Conservation (phyloP, 2,888 invertebrate species). For the Octodonta nipae region DNA sequence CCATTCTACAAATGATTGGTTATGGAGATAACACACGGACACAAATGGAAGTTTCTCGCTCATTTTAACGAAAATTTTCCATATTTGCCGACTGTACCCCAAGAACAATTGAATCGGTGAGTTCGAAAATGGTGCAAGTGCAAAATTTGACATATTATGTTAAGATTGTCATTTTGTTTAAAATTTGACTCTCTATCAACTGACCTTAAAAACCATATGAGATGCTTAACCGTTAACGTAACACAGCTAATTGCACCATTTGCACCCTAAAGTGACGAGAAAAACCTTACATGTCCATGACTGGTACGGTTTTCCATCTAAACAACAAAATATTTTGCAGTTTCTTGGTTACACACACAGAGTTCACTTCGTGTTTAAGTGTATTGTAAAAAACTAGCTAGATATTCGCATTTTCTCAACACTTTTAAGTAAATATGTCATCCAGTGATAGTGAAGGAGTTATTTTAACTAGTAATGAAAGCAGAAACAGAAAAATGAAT, state of each 20-base stretch:
- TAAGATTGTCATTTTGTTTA: constrained; percentile 3
- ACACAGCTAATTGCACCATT: neutral
- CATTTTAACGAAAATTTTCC: no score
- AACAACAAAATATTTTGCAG: neutral
- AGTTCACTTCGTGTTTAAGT: constrained; percentile 5
- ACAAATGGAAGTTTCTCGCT: no score
- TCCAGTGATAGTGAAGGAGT: constrained; percentile 6
- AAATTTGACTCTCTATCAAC: constrained; percentile 1
- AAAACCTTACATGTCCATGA: constrained; percentile 4
- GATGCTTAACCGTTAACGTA: no score
- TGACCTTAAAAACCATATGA: constrained; percentile 5
- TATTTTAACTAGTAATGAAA: constrained; percentile 6
- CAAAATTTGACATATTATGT: constrained; percentile 7
- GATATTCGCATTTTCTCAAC: constrained; percentile 4
- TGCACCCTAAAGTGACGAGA: neutral
- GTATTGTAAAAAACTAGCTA: constrained; percentile 6
- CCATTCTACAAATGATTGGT: no score
- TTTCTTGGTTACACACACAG: constrained; percentile 4
- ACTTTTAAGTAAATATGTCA: no score
- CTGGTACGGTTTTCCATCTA: constrained; percentile 6
- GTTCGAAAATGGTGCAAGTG: constrained; percentile 8
- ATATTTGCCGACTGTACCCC: no score
- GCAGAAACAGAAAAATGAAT: constrained; percentile 11
- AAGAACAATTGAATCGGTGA: constrained; percentile 10
- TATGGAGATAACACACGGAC: no score